phyloP scores from a whole-genome alignment of 2,797 vertebrate genomes.

The Sphenopsis melanotis region DNA sequence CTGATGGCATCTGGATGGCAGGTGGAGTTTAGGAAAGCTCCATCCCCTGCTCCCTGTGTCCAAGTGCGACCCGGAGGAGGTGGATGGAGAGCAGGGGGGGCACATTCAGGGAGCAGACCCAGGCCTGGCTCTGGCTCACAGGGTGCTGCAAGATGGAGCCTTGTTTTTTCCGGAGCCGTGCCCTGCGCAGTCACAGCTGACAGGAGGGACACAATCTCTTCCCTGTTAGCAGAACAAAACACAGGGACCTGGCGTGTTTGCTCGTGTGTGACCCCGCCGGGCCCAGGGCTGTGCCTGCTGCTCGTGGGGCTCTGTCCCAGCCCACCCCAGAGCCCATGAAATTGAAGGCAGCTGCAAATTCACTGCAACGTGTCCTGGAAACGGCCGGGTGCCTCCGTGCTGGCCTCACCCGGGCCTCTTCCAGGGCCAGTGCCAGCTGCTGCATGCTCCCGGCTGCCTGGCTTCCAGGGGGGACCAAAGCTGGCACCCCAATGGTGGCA shows the following conservation, averaged over 20 bases:
- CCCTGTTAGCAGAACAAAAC: not conserved
- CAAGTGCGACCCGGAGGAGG: rapidly evolving
- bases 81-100: not conserved
- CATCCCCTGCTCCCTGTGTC: not conserved
- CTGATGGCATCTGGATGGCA: not conserved
- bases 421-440: not conserved
- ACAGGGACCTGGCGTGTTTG: not conserved
- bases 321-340: not conserved
- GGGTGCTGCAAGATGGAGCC: constrained; percentile 4
- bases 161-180: not conserved
- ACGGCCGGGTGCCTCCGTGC: rapidly evolving
- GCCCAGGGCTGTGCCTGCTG: not conserved
- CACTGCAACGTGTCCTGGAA: not conserved
- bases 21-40: not conserved
- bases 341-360: not conserved
- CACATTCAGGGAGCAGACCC: not conserved
- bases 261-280: not conserved
- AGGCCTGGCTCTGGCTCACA: rapidly evolving
- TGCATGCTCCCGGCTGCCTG: rapidly evolving
- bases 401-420: not conserved
- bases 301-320: not conserved
- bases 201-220: not conserved
- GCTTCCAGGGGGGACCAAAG: not conserved
- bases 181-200: not conserved
- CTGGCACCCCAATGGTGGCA: not conserved